A percentile compares a stretch with the other conserved stretches of the same genome.
Evolutionary conservation across 2,113 vertebrate genomes (phyloP).

Genomic region (Siniperca knerii): DNA sequence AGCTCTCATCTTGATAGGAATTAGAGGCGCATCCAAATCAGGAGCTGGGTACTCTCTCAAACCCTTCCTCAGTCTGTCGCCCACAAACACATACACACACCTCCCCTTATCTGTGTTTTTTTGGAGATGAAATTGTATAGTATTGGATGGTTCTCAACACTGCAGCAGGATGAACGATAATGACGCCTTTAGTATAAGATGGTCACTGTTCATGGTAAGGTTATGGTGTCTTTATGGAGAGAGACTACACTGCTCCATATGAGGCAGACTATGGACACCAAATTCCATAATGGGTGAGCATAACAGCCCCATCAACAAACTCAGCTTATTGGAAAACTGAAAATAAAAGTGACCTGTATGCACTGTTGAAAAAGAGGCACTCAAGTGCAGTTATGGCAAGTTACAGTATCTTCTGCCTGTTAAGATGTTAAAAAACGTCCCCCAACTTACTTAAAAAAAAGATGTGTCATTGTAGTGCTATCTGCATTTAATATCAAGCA

Average conservation of each 20-base stretch:
- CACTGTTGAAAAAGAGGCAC: not conserved
- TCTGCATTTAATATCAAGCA: not conserved
- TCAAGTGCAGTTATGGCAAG: not conserved
- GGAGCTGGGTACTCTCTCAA: conserved; percentile 64
- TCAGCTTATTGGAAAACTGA: not conserved
- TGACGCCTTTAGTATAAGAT: conserved; percentile 34
- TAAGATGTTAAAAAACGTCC: not conserved
- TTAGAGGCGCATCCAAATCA: conserved; percentile 80
- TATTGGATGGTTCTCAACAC: conserved; percentile 36
- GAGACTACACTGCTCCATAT: not conserved
- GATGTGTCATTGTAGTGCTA: not conserved
- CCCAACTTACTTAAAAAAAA: not conserved
- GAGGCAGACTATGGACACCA: conserved; percentile 25
- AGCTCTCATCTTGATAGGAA: conserved; percentile 83
- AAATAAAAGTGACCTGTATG: conserved; percentile 17
- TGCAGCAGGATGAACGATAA: conserved; percentile 51
- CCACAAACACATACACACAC: conserved; percentile 27
- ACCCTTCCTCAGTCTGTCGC: conserved; percentile 43
- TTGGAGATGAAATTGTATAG: conserved; percentile 42
- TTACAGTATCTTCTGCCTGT: not conserved
- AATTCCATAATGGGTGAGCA: conserved; percentile 17
- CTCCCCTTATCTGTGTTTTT: conserved; percentile 38
- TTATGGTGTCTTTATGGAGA: conserved; percentile 6
- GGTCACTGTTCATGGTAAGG: conserved; percentile 23
- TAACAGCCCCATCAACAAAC: conserved; percentile 24